Evolutionary conservation across 2,797 vertebrate species (phyloP), one percentile per base, ranked within the genome.

Genomic region (Phrynocephalus vlangalii): DNA sequence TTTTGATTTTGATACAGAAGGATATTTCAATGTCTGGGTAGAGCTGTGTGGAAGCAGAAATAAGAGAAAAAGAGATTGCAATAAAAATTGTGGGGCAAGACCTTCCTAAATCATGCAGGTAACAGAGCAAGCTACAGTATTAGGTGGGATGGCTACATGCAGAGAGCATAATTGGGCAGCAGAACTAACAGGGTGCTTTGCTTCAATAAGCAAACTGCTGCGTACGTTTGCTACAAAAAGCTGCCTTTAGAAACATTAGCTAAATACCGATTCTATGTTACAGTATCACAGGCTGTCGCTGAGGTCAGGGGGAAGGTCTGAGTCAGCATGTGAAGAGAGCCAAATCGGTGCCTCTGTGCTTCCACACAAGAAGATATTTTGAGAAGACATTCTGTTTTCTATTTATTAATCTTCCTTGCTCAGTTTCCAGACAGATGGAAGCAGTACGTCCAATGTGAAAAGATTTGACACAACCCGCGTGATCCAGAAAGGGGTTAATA

Each of bases 401-500:
- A 38, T 85, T n/a, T 44, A 44, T 44, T 44, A 44, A 24, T 73
- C 3, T 9, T 86, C 85, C 84, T 90, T 38, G 16, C 28, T 44
- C 56, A 56, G 52, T 56, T 56, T 38, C 50, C 83, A 90, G 75
- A 10, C 72, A 86, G 26, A 30, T 84, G 20, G 30, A 33, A 80
- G 38, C 89, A 80, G 76, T 87, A 83, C 88, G 33, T 63, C 82
- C 83, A 67, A 80, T 84, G 70, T 75, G 77, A 22, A 30, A 86
- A 8, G 13, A 80, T 1, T 15, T 24, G 18, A 76, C 33, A 24
- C 50, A 73, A 26, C 83, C 91, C 5, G 76, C 11, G 89, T 73
- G 86, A 83, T 48, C 78, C n/a, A 77, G 22, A 83, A 86, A 93
- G 8, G 87, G 71, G 91, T 94, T 95, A 92, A 92, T 79, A 78